These are phyloP conservation scores for Mionectes macconnelli DNA, from an alignment of 2,113 vertebrate species.

Conservation along the genomic window DNA sequence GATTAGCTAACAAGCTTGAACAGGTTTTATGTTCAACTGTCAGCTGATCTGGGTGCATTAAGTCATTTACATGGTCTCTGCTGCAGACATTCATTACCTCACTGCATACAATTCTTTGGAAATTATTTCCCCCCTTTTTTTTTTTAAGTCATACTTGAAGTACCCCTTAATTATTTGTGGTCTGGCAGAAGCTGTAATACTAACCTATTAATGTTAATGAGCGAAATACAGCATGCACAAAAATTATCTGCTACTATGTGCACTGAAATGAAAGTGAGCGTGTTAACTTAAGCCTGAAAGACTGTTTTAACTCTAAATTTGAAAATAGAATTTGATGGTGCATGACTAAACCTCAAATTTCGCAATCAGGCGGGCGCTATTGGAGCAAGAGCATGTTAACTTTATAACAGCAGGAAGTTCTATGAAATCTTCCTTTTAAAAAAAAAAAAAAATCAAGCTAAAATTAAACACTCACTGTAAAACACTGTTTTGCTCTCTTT, in stretches of 20 bases:
- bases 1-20: neutral
- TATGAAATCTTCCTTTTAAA: neutral
- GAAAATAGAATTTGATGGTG: slow-evolving; percentile 33
- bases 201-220: slow-evolving; percentile 36
- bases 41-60: neutral
- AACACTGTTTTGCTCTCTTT: slow-evolving; percentile 30
- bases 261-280: slow-evolving; percentile 3
- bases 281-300: neutral
- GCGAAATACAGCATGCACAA: neutral
- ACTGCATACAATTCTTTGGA: neutral
- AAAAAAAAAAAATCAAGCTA: neutral
- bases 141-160: neutral
- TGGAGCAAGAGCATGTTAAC: neutral
- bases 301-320: slow-evolving; percentile 9
- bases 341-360: slow-evolving; percentile 16
- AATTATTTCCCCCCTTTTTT: neutral
- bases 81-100: neutral
- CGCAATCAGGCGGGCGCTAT: neutral
- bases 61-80: neutral
- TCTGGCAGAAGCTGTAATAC: slow-evolving; percentile 27
- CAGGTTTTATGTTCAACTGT: slow-evolving; percentile 18
- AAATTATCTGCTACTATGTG: slow-evolving; percentile 7
- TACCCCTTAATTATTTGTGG: slow-evolving; percentile 36
- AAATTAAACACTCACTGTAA: neutral
- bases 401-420: neutral